phyloP scores from a whole-genome alignment of 2,113 vertebrate species.

The Notiomystis cincta region DNA sequence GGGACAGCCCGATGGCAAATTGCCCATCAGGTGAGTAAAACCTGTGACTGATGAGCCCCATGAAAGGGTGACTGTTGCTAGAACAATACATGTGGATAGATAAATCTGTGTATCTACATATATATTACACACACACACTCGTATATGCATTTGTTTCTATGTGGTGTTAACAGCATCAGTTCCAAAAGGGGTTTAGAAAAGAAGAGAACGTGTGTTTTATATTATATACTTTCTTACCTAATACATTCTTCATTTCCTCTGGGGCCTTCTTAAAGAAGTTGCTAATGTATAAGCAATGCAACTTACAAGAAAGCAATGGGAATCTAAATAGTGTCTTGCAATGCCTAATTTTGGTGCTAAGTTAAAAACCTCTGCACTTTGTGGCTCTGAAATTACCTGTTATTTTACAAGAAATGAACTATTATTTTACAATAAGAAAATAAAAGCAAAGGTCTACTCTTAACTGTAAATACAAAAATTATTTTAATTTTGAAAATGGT shows the following conservation, averaged over 20 bases:
- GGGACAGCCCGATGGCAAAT: conserved; percentile 61
- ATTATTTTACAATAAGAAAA: conserved; percentile 38
- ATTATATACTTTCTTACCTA: not conserved
- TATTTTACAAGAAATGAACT: conserved; percentile 40
- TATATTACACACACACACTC: not conserved
- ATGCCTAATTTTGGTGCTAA: not conserved
- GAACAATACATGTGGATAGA: not conserved
- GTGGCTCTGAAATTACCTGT: conserved; percentile 26
- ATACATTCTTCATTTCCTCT: not conserved
- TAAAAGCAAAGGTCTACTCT: not conserved
- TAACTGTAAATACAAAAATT: not conserved
- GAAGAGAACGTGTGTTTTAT: not conserved
- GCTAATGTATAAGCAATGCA: not conserved
- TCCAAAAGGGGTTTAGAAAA: not conserved
- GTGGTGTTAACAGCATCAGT: not conserved
- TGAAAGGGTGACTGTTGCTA: conserved; percentile 41
- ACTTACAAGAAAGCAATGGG: conserved; percentile 12
- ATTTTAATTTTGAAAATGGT: not conserved
- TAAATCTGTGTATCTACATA: not conserved
- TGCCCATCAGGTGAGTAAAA: conserved; percentile 74
- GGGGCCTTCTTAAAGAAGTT: not conserved
- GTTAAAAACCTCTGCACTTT: not conserved
- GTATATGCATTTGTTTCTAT: not conserved
- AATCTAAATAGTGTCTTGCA: not conserved
- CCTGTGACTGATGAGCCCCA: conserved; percentile 56